phyloP scores from a whole-genome alignment of 2,113 vertebrate species.

The Erythrocebus patas region DNA sequence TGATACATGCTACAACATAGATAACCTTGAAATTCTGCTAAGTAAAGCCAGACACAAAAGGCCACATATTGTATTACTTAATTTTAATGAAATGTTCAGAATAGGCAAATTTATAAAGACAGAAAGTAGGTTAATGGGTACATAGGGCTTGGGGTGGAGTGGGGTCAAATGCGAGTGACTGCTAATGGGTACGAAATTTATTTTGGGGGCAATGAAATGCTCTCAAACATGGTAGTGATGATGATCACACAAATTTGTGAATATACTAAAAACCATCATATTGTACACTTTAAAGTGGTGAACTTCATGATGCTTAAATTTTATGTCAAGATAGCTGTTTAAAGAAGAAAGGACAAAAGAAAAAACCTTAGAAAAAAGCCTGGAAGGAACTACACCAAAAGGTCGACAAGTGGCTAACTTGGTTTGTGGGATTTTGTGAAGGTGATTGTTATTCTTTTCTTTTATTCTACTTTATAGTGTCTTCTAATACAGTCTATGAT shows the following conservation, averaged over 20 bases:
- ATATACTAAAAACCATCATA: background rate
- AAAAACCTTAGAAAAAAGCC: background rate
- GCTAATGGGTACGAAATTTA: background rate
- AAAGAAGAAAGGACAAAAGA: background rate
- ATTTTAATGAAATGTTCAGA: background rate
- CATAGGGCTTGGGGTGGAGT: background rate
- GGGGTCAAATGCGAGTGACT: background rate
- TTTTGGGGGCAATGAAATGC: background rate
- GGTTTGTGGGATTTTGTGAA: background rate
- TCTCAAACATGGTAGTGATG: background rate
- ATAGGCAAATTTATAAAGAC: background rate
- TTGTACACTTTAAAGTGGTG: background rate
- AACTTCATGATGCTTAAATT: background rate
- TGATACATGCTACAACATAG: background rate
- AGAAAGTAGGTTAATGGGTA: background rate
- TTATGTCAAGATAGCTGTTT: background rate
- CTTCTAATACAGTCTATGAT: background rate
- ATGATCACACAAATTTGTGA: background rate
- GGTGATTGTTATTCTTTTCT: background rate
- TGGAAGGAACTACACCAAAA: background rate
- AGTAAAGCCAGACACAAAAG: background rate
- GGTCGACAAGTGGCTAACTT: background rate
- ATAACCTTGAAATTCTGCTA: constrained; percentile 16
- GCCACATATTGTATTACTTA: background rate
- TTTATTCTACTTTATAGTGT: background rate